Evolutionary conservation across 1,140 invertebrate species (phyloP).

Genomic region (Condylostylus longicornis): DNA sequence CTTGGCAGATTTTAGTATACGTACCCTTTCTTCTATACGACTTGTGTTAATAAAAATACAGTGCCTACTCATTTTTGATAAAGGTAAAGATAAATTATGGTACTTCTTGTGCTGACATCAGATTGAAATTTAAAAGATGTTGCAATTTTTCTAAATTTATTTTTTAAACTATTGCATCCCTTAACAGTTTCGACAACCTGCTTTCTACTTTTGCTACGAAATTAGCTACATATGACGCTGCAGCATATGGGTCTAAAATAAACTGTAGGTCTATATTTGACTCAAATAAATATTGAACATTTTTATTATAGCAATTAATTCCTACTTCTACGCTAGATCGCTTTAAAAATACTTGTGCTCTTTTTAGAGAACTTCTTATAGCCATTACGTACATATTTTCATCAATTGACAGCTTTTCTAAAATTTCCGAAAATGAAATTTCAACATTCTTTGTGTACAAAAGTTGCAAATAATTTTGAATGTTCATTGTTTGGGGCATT

Average conservation of each 20-base stretch:
- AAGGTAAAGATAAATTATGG: background rate
- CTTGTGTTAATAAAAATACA: conserved; percentile 1
- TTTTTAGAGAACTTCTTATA: background rate
- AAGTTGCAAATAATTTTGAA: background rate
- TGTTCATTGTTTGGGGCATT: background rate
- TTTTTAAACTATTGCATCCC: background rate
- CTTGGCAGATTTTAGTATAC: background rate
- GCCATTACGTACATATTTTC: background rate
- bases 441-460: background rate
- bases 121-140: background rate
- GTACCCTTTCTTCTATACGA: background rate
- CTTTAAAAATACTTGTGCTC: background rate
- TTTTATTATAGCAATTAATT: conserved; percentile 1
- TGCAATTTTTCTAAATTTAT: background rate
- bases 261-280: conserved; percentile 2
- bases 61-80: background rate
- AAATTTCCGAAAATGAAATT: background rate
- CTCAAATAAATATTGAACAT: conserved; percentile 2
- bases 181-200: background rate
- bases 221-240: background rate
- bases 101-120: conserved; percentile 2
- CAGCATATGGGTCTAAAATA: background rate
- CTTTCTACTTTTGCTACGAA: background rate
- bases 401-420: background rate
- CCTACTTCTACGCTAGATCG: background rate